Base-by-base conservation (phyloP, 1,140 invertebrate genomes). In the Neodiprion lecontei region DNA sequence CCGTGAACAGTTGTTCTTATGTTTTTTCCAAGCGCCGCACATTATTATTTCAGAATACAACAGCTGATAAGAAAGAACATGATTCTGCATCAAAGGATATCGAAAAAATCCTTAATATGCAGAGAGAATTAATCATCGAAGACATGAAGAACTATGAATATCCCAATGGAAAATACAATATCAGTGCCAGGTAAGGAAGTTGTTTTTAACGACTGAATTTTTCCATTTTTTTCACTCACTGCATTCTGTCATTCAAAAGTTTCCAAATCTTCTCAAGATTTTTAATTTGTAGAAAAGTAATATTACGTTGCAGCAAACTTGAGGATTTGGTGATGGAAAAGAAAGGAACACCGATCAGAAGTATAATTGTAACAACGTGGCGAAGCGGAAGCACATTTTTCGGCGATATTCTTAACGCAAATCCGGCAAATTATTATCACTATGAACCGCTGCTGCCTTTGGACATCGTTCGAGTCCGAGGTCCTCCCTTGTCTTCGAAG, bases 341-440 rank as follows among this genome's bases (percentile, higher is more conserved):
- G 40, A 91, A 90, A 8, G 95, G 94, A 12, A 89, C 88, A 74
- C 95, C 95, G 7, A 78, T 95, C 66, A 89, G 93, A 77, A 95
- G 91, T 82, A 83, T 96, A n/a, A 93, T 97, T 76, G 84, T 96
- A 21, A 95, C 95, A 1, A 95, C 94, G 48, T 96, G 95, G 94
- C 89, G 95, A 75, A 95, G 95, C 8, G 95, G 95, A n/a, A 96
- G 95, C 50, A 96, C 96, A 21, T 97, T 96, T 85, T 90, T 96
- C 67, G 95, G 95, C 49, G 95, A 96, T 81, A 91, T 96, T 9
- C 79, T 96, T 10, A 95, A 96, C 81, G 90, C 94, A 40, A 92
- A 96, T 81, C 95, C 95, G 9, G 95, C 92, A 7, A 96, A 94
- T 81, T 97, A 92, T 84, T 96, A 97, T 87, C 95, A 96, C 82